Percentiles rank a stretch among this genome's conserved stretches.
phyloP scores from a whole-genome alignment of 2,888 invertebrate species.

The Aleiodes alternator region DNA sequence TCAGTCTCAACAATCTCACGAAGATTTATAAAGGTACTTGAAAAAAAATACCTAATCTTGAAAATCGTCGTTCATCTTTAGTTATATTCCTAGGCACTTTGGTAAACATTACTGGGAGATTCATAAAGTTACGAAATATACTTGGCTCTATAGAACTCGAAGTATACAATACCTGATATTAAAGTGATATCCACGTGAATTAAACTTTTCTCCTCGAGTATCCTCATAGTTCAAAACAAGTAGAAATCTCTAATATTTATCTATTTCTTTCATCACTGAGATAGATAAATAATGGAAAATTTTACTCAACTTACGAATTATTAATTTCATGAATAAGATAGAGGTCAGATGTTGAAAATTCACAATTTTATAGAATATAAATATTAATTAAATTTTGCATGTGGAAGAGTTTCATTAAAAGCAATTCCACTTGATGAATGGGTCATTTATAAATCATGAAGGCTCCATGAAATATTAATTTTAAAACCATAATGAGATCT shows the following conservation, averaged over 20 bases:
- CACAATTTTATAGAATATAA: too few relatives aligned
- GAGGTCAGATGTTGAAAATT: too few relatives aligned
- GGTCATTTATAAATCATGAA: too few relatives aligned
- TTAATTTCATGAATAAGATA: too few relatives aligned
- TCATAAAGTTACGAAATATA: constrained; percentile 47
- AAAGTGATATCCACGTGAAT: constrained; percentile 21
- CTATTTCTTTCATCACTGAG: neutral
- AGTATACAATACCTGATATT: constrained; percentile 32
- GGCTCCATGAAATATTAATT: too few relatives aligned
- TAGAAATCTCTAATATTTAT: constrained; percentile 2
- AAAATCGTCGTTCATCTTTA: constrained; percentile 10
- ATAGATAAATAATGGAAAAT: neutral
- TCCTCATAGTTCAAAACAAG: constrained; percentile 9
- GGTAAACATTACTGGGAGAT: constrained; percentile 38
- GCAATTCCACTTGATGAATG: too few relatives aligned
- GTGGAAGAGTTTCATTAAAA: too few relatives aligned
- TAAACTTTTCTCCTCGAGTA: constrained; percentile 22
- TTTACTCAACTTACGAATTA: neutral
- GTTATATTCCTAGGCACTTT: constrained; percentile 20
- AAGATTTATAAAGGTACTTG: constrained; percentile 8
- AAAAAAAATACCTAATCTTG: neutral
- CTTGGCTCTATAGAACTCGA: neutral
- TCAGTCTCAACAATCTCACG: constrained; percentile 9
- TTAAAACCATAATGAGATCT: too few relatives aligned
- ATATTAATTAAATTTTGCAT: too few relatives aligned